Conservation (phyloP, 2,888 invertebrate species). For the Sipunculus nudus region DNA sequence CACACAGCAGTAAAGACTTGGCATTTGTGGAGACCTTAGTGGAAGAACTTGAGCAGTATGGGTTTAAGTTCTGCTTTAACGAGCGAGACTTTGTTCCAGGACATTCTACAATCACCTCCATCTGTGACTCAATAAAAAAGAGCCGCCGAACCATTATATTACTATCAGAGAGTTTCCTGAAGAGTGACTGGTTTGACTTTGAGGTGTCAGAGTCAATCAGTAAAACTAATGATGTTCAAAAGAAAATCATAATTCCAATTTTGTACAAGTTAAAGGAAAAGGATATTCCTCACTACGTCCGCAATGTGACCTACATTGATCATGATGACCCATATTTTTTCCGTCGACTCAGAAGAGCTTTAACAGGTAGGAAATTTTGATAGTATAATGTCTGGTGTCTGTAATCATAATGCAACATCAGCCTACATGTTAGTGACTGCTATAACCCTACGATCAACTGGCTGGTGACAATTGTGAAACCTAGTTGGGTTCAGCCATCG, state of each 20-base stretch:
- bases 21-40: slow-evolving; percentile 1
- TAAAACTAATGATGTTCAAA: not conserved
- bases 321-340: too few species aligned
- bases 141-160: slow-evolving; percentile 86
- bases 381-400: too few species aligned
- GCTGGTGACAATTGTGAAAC: too few species aligned
- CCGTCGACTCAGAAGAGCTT: too few species aligned
- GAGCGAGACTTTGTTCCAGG: slow-evolving; percentile 18
- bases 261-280: too few species aligned
- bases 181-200: slow-evolving; percentile 81
- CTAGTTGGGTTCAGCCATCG: too few species aligned
- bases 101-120: slow-evolving; percentile 78
- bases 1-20: slow-evolving; percentile 12
- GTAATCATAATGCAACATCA: too few species aligned
- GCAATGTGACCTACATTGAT: too few species aligned
- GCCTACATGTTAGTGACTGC: too few species aligned
- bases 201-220: slow-evolving; percentile 10
- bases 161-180: slow-evolving; percentile 86
- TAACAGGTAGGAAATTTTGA: too few species aligned
- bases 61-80: slow-evolving; percentile 15
- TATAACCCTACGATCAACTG: too few species aligned
- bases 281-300: too few species aligned
- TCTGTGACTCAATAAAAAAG: slow-evolving; percentile 85
- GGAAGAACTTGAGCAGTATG: not conserved
- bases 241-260: not conserved